A percentile compares a stretch with the other conserved stretches of the same genome.
Evolutionary conservation across 2,113 vertebrate species (phyloP).

Genomic region (Edolisoma coerulescens): DNA sequence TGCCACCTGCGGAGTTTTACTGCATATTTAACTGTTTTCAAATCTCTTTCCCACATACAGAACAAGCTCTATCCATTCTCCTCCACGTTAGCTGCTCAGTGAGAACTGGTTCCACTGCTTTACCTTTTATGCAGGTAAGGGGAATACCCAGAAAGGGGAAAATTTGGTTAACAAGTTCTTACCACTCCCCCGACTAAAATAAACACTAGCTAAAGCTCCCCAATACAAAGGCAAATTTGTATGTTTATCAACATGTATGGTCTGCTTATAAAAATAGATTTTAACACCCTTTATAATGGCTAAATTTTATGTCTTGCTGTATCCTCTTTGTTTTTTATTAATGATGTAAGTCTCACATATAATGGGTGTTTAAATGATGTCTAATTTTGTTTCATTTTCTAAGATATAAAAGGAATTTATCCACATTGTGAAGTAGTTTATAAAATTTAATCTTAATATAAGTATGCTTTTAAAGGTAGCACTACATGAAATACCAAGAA

Average conservation of each 20-base stretch:
- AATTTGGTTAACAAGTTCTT: not conserved
- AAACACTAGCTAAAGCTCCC: not conserved
- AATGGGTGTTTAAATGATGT: not conserved
- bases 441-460: not conserved
- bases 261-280: not conserved
- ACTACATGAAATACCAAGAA: not conserved
- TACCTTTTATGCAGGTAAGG: slow-evolving; percentile 1
- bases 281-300: not conserved
- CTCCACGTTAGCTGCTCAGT: not conserved
- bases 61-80: not conserved
- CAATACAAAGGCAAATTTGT: not conserved
- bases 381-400: not conserved
- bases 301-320: not conserved
- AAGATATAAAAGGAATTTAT: not conserved
- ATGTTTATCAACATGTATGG: not conserved
- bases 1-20: slow-evolving; percentile 41
- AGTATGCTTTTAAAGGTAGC: not conserved
- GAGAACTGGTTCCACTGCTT: slow-evolving; percentile 11
- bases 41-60: not conserved
- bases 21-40: not conserved
- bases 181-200: not conserved
- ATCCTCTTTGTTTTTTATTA: not conserved
- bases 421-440: not conserved
- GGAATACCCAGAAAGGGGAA: slow-evolving; percentile 6
- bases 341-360: not conserved